A percentile compares a stretch with the other conserved stretches of the same genome.
Evolutionary conservation across 2,888 invertebrate genomes (phyloP).

Genomic region (Pyralis farinalis): DNA sequence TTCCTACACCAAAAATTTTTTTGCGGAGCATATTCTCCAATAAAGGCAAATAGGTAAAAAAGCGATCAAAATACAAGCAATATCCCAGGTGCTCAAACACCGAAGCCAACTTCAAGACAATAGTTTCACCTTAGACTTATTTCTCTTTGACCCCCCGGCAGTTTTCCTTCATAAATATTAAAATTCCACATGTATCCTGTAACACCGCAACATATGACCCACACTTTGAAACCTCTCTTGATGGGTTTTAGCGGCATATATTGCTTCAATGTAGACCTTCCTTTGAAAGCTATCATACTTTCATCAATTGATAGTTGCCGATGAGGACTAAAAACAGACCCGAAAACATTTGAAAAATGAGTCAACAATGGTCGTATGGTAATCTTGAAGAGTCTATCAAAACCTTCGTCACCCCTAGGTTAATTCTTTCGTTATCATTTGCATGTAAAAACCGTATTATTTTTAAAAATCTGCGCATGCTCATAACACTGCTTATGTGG

Average conservation of each 20-base stretch:
- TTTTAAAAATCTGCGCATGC: slow-evolving; percentile 4
- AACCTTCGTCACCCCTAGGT: too few relatives aligned
- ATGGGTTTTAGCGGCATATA: slow-evolving; percentile 12
- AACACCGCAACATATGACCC: slow-evolving; percentile 8
- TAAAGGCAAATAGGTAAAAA: too few relatives aligned
- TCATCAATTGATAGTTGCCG: slow-evolving; percentile 1
- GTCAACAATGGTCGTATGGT: slow-evolving; percentile 3
- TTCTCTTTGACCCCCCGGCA: slow-evolving; percentile 4
- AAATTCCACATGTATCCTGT: slow-evolving; percentile 11
- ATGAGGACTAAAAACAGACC: neutral
- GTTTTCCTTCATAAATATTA: neutral
- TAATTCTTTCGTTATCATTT: neutral
- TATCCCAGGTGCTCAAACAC: slow-evolving; percentile 5
- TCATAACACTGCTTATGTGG: slow-evolving; percentile 2
- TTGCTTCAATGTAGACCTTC: slow-evolving; percentile 11
- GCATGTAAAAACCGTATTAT: slow-evolving; percentile 3
- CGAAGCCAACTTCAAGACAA: slow-evolving; percentile 4
- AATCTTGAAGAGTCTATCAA: slow-evolving; percentile 1
- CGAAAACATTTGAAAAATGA: slow-evolving; percentile 3
- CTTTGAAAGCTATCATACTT: slow-evolving; percentile 12
- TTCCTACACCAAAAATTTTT: slow-evolving; percentile 1
- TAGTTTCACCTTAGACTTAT: neutral
- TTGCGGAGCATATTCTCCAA: too few relatives aligned
- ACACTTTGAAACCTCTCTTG: slow-evolving; percentile 11
- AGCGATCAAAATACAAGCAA: slow-evolving; percentile 9